A percentile compares a stretch with the other conserved stretches of the same genome.
Conservation (phyloP, 2,113 vertebrate species). For the Nothobranchius kuhntae region DNA sequence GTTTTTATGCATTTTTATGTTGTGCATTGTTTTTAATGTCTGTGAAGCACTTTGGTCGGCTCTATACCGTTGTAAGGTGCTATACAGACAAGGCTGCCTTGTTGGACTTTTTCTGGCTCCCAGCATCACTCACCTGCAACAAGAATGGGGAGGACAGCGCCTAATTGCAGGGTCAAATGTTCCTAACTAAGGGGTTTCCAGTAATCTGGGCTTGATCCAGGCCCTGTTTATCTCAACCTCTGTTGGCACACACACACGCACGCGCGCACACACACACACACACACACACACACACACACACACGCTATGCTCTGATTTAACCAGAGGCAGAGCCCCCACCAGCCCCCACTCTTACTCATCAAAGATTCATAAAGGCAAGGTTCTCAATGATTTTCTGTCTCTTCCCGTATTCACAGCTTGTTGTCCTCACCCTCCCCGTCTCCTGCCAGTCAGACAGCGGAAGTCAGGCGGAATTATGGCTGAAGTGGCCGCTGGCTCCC, state of each 20-base stretch:
- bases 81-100: too few species aligned
- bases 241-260: conserved; percentile 89
- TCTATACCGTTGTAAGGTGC: too few species aligned
- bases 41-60: too few species aligned
- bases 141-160: conserved; percentile 79
- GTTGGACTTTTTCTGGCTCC: conserved; percentile 25
- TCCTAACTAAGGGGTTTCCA: conserved; percentile 83
- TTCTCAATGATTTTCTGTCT: conserved; percentile 99
- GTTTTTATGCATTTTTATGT: too few species aligned
- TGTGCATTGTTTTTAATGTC: too few species aligned
- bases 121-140: conserved; percentile 65
- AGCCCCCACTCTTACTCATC: conserved; percentile 83
- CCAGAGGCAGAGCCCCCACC: conserved; percentile 83
- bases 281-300: conserved; percentile 79
- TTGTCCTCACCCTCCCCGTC: conserved; percentile 90
- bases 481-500: conserved; percentile 80
- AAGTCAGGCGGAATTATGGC: conserved; percentile 91
- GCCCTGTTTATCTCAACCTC: conserved; percentile 91
- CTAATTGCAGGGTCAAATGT: conserved; percentile 88
- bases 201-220: conserved; percentile 87
- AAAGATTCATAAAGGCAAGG: conserved; percentile 98
- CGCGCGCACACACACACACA: conserved; percentile 79
- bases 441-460: conserved; percentile 87
- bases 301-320: conserved; percentile 93
- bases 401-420: conserved; percentile 94